Percentiles rank a stretch among this genome's conserved stretches.
Evolutionary conservation across 2,888 invertebrate genomes (phyloP).

Genomic region (Phortica okadai): DNA sequence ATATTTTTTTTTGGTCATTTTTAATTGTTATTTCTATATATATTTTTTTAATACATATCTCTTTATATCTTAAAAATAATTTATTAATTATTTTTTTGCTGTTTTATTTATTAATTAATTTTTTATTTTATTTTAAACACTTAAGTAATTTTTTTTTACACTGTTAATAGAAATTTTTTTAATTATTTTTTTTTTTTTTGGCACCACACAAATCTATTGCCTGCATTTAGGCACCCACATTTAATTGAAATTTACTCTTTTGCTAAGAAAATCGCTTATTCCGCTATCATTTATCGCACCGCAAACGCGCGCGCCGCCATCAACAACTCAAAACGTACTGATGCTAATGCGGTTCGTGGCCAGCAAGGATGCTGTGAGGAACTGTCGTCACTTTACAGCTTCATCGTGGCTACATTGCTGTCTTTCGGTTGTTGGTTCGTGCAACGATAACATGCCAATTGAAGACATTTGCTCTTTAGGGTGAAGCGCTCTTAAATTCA

Average conservation of each 20-base stretch:
- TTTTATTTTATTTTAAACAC: slow-evolving; percentile 12
- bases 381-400: slow-evolving; percentile 31
- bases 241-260: not conserved
- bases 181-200: not conserved
- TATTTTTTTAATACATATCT: slow-evolving; percentile 6
- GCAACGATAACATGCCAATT: slow-evolving; percentile 41
- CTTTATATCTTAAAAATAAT: not conserved
- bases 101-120: not conserved
- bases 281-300: slow-evolving; percentile 34
- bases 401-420: not conserved
- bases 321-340: slow-evolving; percentile 66
- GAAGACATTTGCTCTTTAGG: not conserved
- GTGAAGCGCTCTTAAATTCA: not conserved
- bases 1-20: not conserved
- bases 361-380: slow-evolving; percentile 54
- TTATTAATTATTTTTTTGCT: not conserved
- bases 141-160: not conserved
- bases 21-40: slow-evolving; percentile 24
- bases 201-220: not conserved
- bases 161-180: not conserved
- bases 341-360: slow-evolving; percentile 23
- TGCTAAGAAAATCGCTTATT: not conserved
- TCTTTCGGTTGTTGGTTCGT: not conserved
- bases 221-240: not conserved
- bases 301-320: slow-evolving; percentile 59